Evolutionary conservation across 2,888 invertebrate genomes (phyloP).

Genomic region (Phragmatobia fuliginosa): DNA sequence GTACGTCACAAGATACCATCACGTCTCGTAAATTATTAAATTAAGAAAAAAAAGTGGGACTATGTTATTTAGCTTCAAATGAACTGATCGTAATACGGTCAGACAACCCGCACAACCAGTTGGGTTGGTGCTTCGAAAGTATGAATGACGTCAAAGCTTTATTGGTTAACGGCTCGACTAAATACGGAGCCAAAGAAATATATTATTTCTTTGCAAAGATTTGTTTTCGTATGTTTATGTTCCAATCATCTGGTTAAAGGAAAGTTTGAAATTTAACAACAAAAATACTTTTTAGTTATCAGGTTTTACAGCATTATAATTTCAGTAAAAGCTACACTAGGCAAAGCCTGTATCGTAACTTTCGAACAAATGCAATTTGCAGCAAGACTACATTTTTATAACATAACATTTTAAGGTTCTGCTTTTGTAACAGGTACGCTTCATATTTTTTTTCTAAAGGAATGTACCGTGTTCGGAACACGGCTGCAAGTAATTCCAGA

Average conservation of each 20-base stretch:
- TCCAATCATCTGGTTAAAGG: neutral
- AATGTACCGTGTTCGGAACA: too few species aligned
- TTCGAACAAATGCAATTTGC: too few species aligned
- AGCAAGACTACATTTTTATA: too few species aligned
- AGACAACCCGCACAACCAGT: constrained; percentile 8
- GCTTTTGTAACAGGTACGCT: too few species aligned
- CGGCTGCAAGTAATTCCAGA: too few species aligned
- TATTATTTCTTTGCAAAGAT: neutral
- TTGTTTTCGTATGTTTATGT: neutral
- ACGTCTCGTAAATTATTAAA: neutral
- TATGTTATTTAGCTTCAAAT: neutral
- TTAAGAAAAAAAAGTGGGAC: neutral
- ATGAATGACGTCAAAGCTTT: constrained; percentile 17
- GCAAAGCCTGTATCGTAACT: too few species aligned
- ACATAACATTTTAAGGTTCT: too few species aligned
- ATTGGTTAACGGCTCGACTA: constrained; percentile 1
- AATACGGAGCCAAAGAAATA: neutral
- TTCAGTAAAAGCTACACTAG: too few species aligned
- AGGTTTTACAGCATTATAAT: too few species aligned
- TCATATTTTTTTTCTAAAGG: too few species aligned
- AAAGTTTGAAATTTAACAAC: neutral
- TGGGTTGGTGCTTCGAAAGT: constrained; percentile 6
- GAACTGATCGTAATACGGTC: constrained; percentile 13
- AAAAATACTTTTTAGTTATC: too few species aligned
- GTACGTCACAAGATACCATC: neutral